phyloP scores from a whole-genome alignment of 2,797 vertebrate genomes.

The Sebastes matsubarae region DNA sequence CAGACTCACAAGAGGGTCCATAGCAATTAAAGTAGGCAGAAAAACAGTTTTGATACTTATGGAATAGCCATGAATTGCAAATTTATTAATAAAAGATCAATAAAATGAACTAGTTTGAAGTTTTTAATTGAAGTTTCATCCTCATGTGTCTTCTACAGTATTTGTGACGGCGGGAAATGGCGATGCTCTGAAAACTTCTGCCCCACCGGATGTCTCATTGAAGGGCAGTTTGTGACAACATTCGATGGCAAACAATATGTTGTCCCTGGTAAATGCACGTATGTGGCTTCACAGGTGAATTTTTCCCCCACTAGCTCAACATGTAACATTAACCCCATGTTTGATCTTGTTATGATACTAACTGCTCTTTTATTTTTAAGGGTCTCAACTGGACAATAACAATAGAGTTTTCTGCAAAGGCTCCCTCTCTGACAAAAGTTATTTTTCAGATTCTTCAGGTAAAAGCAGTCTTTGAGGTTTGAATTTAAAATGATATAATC shows the following conservation, averaged over 20 bases:
- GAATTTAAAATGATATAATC: background rate
- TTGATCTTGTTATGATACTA: background rate
- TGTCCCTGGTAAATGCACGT: constrained; percentile 81
- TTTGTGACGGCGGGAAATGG: constrained; percentile 82
- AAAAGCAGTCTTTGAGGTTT: background rate
- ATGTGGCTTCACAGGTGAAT: constrained; percentile 77
- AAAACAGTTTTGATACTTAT: no score
- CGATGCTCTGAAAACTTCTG: constrained; percentile 75
- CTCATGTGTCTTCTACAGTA: constrained; percentile 57
- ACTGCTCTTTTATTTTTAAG: constrained; percentile 24
- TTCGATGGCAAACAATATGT: constrained; percentile 84
- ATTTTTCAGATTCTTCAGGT: constrained; percentile 71
- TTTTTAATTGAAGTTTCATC: background rate
- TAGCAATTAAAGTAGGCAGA: no score
- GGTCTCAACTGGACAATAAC: constrained; percentile 66
- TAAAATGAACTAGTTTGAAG: no score
- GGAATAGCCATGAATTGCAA: no score
- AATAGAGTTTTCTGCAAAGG: constrained; percentile 48
- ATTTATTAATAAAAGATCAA: no score
- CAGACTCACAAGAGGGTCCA: no score
- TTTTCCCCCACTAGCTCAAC: background rate
- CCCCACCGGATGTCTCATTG: constrained; percentile 77
- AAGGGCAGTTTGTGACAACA: constrained; percentile 81
- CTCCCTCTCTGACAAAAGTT: constrained; percentile 41
- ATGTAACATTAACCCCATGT: background rate